Base-by-base conservation (phyloP, 1,140 invertebrate species). In the Holotrichia oblita region DNA sequence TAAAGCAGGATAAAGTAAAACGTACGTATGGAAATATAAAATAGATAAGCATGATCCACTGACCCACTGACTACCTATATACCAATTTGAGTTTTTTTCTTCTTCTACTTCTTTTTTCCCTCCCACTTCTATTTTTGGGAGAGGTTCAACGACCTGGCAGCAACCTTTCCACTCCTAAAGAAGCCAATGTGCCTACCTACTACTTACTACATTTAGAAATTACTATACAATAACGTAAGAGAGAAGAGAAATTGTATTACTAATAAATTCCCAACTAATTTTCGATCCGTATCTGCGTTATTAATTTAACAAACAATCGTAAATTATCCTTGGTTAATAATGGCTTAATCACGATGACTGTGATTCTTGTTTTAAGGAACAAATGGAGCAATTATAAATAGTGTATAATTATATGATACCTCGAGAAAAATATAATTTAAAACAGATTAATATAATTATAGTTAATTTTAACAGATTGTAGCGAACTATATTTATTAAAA, bases 51-150 rank as follows among this genome's bases (percentile, higher is more conserved):
- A 79, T 79, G 83, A 80, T 81, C 83, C 81, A 84, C 83, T 84
- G 79, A 84, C 83, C 83, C 81, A 84, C 83, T 84, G 83, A 83
- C 82, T 78, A 83, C 78, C 80, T 79, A 69, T 55, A 82, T 73
- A 79, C 79, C 79, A 82, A 83, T 82, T 83, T 79, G 78, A 76
- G 77, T 83, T 79, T 81, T 81, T 81, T 83, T 82, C 77, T 79
- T 64, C 72, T 64, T 69, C 22, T 27, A 27, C 20, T 14, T 69
- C 22, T 27, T 69, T 69, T 69, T 69, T 76, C 40, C 80, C 77
- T 82, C 80, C 81, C 79, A 81, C 79, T 80, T 78, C 80, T 80
- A 83, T 81, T 83, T 82, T 83, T 81, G 80, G 81, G 73, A 78
- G 64, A 55, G 76, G 80, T 72, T 79, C 76, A 77, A 61, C 76